Evolutionary conservation across 2,113 vertebrate genomes (phyloP), one percentile per base, ranked within the genome.

Genomic region (Solenodon paradoxus): DNA sequence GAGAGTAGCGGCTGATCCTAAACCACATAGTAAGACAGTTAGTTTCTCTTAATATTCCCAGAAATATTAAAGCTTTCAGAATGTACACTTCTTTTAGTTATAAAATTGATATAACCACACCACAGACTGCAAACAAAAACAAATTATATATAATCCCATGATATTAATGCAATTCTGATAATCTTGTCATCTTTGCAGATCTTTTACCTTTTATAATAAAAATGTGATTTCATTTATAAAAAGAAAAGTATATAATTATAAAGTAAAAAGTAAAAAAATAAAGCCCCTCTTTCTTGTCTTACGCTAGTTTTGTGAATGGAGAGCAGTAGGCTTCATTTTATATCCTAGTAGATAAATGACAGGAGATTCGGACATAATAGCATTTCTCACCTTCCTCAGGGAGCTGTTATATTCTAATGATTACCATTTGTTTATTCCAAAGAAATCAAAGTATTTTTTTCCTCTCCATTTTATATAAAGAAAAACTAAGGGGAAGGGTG

Each of bases 1-100:
- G 97, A 97, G 87, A 98, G 98, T 2, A 1, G 38, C 7, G 3
- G 96, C 63, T 98, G 98, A 2, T 98, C 98, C 99, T 99, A 97
- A 80, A 97, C 8, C 51, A 96, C 72, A 7, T 51, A 92, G 1
- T 8, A 40, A 91, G 24, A 63, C 9, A 1, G n/a, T 93, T 69
- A 96, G 13, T 80, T 12, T 86, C 24, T 32, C 38, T 49, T 0
- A 66, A 59, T 24, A n/a, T 28, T 45, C 30, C 35, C 28, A 32
- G 51, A 77, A 72, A 83, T 7, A 83, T 19, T 17, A 47, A 26
- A 45, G 38, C 61, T 75, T 83, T 88, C 57, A 51, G 45, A 82
- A 68, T 35, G 59, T 7, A 9, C 32, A n/a, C 47, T 45, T 91
- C 59, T 63, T 79, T 49, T 26, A 66, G 42, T 72, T 75, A 93